Percentiles rank a stretch among this genome's conserved stretches.
Conservation (phyloP, 2,797 vertebrate genomes). For the Valencia hispanica region DNA sequence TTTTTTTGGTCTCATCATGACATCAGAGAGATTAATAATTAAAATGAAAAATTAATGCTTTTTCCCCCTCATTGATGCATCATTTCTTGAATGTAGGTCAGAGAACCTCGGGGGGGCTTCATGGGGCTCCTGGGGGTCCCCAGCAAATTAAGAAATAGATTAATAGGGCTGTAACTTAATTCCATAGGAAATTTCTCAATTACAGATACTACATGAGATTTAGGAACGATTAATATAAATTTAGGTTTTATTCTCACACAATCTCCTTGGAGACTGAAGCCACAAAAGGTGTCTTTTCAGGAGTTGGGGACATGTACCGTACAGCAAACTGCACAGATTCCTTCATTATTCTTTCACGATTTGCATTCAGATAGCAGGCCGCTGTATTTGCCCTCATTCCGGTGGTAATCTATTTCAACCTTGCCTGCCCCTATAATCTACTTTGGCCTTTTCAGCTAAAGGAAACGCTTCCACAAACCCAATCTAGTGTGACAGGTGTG, state of each 20-base stretch:
- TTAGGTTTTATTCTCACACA: slow-evolving; percentile 18
- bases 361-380: slow-evolving; percentile 68
- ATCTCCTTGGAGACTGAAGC: slow-evolving; percentile 19
- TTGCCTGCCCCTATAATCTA: slow-evolving; percentile 71
- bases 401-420: slow-evolving; percentile 70
- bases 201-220: slow-evolving; percentile 40
- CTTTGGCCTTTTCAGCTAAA: slow-evolving; percentile 77
- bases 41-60: slow-evolving; percentile 1
- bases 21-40: background rate
- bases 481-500: slow-evolving; percentile 79
- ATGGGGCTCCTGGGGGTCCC: slow-evolving; percentile 34
- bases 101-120: slow-evolving; percentile 38
- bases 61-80: slow-evolving; percentile 1
- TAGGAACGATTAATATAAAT: slow-evolving; percentile 33
- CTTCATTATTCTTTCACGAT: slow-evolving; percentile 65
- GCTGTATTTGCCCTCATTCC: slow-evolving; percentile 58
- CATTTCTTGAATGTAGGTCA: slow-evolving; percentile 58
- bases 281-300: slow-evolving; percentile 15
- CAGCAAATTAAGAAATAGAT: slow-evolving; percentile 71
- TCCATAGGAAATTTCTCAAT: slow-evolving; percentile 61
- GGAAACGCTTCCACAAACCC: slow-evolving; percentile 75
- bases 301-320: slow-evolving; percentile 22
- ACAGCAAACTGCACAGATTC: slow-evolving; percentile 58
- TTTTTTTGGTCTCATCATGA: background rate
- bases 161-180: slow-evolving; percentile 52